Conservation (phyloP, 2,797 vertebrate genomes). For the Parambassis ranga region DNA sequence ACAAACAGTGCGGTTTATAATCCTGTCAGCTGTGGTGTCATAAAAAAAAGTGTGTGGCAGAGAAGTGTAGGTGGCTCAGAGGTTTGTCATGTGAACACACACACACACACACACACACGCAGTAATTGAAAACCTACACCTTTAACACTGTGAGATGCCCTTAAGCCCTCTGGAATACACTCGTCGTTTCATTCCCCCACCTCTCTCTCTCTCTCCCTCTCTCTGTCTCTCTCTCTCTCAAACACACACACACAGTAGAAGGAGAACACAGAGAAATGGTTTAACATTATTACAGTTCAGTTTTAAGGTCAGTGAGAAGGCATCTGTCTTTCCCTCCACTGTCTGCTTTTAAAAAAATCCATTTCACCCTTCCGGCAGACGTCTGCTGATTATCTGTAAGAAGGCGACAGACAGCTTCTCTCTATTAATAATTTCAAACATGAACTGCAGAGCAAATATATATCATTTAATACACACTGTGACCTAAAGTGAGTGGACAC, state of each 20-base stretch:
- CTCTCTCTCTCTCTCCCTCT: not conserved
- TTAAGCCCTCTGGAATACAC: conserved; percentile 43
- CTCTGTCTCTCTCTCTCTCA: not conserved
- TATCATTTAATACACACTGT: no score
- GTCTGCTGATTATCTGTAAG: conserved; percentile 27
- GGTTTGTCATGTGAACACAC: conserved; percentile 20
- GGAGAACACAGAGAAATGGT: conserved; percentile 33
- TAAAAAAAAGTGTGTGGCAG: not conserved
- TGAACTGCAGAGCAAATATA: no score
- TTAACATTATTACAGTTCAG: conserved; percentile 42
- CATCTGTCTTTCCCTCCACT: not conserved
- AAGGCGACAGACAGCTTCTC: not conserved
- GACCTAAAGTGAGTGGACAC: no score
- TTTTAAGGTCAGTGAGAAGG: conserved; percentile 47
- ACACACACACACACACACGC: conserved; percentile 35
- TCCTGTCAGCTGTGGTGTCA: conserved; percentile 9
- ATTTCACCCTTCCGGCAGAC: conserved; percentile 27
- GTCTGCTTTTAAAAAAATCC: conserved; percentile 14
- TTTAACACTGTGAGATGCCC: conserved; percentile 60
- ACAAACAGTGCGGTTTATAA: not conserved
- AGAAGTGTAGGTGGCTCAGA: conserved; percentile 16
- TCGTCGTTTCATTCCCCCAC: conserved; percentile 22
- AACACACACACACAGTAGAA: not conserved
- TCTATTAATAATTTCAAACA: no score
- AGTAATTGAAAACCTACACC: conserved; percentile 57